These are phyloP conservation scores for Cylindroiulus punctatus DNA, from an alignment of 2,888 invertebrate species.

Conservation along the genomic window DNA sequence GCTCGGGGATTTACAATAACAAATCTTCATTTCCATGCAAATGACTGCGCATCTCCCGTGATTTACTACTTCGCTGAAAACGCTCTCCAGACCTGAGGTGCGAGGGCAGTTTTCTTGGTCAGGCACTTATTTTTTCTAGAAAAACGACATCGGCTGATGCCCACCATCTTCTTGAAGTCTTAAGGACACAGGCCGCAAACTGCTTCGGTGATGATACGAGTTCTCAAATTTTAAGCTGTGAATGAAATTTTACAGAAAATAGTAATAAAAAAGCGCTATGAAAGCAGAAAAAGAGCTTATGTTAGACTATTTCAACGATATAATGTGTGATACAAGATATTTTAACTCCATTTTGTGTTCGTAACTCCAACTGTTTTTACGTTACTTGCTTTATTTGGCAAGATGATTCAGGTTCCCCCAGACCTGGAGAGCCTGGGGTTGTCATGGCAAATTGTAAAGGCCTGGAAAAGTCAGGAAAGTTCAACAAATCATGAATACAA, in stretches of 20 bases:
- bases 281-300: too few species aligned
- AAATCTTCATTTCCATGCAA: conserved; percentile 10
- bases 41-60: neutral
- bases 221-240: too few species aligned
- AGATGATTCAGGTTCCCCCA: too few species aligned
- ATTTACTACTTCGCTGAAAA: neutral
- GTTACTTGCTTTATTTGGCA: too few species aligned
- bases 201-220: neutral
- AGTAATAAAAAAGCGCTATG: neutral
- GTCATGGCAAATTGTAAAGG: too few species aligned
- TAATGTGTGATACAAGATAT: too few species aligned
- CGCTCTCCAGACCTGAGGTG: neutral
- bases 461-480: too few species aligned
- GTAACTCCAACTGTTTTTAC: too few species aligned
- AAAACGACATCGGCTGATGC: neutral
- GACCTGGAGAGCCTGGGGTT: too few species aligned
- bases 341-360: too few species aligned
- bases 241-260: neutral
- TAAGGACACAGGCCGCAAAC: neutral
- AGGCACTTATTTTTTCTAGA: neutral
- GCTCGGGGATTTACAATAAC: conserved; percentile 6
- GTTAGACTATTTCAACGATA: too few species aligned
- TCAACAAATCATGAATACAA: too few species aligned
- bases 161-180: neutral
- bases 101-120: neutral